These are phyloP conservation scores for Plebejus melissa DNA, from an alignment of 2,888 invertebrate genomes.

Conservation along the genomic window DNA sequence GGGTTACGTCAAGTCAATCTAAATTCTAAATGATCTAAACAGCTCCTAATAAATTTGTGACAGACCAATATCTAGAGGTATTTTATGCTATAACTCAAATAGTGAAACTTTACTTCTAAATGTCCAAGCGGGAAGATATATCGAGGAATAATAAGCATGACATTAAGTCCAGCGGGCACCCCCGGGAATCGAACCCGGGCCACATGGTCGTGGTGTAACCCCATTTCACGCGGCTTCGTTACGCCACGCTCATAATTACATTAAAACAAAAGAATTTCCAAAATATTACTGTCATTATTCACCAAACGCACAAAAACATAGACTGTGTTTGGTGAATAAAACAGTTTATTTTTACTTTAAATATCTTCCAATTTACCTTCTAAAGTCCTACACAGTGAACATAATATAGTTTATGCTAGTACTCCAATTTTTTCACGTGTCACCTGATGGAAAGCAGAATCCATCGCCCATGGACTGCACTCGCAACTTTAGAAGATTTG, in stretches of 20 bases:
- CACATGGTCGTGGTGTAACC: conserved; percentile 69
- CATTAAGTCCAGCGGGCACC: conserved; percentile 64
- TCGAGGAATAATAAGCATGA: conserved; percentile 75
- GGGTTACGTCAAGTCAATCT: too few species aligned
- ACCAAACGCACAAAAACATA: too few species aligned
- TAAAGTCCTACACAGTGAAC: not conserved
- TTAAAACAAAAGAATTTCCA: conserved; percentile 39
- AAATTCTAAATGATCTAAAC: too few species aligned
- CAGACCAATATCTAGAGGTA: not conserved
- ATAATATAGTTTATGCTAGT: too few species aligned
- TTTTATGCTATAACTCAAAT: not conserved
- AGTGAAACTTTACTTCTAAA: conserved; percentile 43
- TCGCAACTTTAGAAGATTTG: too few species aligned
- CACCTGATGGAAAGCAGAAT: too few species aligned
- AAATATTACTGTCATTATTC: conserved; percentile 25
- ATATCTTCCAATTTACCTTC: not conserved
- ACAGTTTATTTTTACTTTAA: not conserved
- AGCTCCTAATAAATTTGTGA: not conserved
- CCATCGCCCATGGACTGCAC: too few species aligned
- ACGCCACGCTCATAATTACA: conserved; percentile 47
- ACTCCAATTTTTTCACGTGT: too few species aligned
- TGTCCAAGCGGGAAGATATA: conserved; percentile 73
- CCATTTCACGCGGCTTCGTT: conserved; percentile 74
- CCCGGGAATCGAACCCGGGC: conserved; percentile 67
- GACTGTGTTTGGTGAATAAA: not conserved